Evolutionary conservation across 2,888 invertebrate genomes (phyloP).

Genomic region (Allophyes oxyacanthae): DNA sequence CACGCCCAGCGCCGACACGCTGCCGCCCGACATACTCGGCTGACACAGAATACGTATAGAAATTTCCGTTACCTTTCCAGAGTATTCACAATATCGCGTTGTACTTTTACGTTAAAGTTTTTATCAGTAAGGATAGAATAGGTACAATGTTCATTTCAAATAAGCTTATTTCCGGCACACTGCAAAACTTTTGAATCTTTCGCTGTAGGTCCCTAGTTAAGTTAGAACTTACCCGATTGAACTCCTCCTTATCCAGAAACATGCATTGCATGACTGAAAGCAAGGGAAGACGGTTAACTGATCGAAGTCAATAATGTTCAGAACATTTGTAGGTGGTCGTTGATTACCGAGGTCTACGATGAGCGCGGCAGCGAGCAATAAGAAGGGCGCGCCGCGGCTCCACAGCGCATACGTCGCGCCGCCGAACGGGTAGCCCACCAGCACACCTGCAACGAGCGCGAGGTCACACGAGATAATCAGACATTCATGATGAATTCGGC

Average conservation of each 20-base stretch:
- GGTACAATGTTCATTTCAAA: no score
- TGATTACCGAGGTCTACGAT: conserved; percentile 69
- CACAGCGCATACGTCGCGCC: conserved; percentile 76
- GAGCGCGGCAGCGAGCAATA: conserved; percentile 71
- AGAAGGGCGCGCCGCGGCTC: conserved; percentile 77
- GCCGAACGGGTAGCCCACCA: conserved; percentile 84
- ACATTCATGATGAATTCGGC: no score
- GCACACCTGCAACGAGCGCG: conserved; percentile 69
- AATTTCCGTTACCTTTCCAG: no score
- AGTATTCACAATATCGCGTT: no score
- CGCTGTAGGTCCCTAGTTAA: no score
- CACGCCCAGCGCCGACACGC: conserved; percentile 40
- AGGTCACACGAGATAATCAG: no score
- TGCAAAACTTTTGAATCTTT: no score
- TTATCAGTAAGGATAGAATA: no score
- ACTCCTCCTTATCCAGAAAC: conserved; percentile 70
- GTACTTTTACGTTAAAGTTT: no score
- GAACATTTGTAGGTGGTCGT: not conserved
- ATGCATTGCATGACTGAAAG: conserved; percentile 73
- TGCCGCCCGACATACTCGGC: conserved; percentile 25
- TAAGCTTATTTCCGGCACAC: no score
- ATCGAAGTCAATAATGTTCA: not conserved
- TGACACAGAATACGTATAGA: not conserved
- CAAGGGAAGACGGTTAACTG: conserved; percentile 16
- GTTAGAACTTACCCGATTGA: conserved; percentile 67